A percentile compares a stretch with the other conserved stretches of the same genome.
Conservation (phyloP, 2,113 vertebrate species). For the Paralichthys olivaceus region DNA sequence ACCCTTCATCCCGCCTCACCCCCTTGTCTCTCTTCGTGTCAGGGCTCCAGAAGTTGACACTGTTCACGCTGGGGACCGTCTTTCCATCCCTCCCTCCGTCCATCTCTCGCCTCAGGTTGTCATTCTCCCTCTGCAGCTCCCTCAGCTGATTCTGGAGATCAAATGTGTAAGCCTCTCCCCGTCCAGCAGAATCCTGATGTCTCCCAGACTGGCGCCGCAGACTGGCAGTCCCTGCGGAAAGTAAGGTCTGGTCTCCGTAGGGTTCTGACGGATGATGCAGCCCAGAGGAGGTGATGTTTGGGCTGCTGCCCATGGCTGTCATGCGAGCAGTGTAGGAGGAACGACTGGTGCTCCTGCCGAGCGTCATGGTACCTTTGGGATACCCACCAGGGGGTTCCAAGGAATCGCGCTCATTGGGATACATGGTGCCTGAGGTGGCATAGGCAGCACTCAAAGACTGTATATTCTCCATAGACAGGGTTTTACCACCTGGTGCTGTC, state of each 20-base stretch:
- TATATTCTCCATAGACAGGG: conserved; percentile 97
- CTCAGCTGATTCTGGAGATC: conserved; percentile 92
- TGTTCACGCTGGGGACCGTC: conserved; percentile 88
- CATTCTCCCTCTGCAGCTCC: conserved; percentile 93
- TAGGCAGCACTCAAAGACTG: conserved; percentile 98
- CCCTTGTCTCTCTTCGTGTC: conserved; percentile 92
- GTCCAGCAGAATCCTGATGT: conserved; percentile 54
- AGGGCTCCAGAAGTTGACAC: conserved; percentile 94
- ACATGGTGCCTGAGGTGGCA: conserved; percentile 94
- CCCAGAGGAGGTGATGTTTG: conserved; percentile 91
- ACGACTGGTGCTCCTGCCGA: conserved; percentile 91
- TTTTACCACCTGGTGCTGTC: conserved; percentile 88
- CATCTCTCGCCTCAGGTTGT: conserved; percentile 91
- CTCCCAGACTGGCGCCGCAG: conserved; percentile 81
- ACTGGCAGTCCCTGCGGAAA: conserved; percentile 83
- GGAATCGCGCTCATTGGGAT: conserved; percentile 90
- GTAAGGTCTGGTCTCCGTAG: conserved; percentile 82
- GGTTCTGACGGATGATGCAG: conserved; percentile 87
- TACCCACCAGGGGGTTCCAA: conserved; percentile 88
- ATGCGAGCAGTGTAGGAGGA: conserved; percentile 87
- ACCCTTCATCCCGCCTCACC: conserved; percentile 89
- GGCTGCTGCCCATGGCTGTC: conserved; percentile 92
- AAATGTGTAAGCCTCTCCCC: conserved; percentile 84
- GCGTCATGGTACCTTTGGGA: conserved; percentile 95
- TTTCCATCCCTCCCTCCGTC: conserved; percentile 90